Base-by-base conservation (phyloP, 2,113 vertebrate species). In the Xiphias gladius region DNA sequence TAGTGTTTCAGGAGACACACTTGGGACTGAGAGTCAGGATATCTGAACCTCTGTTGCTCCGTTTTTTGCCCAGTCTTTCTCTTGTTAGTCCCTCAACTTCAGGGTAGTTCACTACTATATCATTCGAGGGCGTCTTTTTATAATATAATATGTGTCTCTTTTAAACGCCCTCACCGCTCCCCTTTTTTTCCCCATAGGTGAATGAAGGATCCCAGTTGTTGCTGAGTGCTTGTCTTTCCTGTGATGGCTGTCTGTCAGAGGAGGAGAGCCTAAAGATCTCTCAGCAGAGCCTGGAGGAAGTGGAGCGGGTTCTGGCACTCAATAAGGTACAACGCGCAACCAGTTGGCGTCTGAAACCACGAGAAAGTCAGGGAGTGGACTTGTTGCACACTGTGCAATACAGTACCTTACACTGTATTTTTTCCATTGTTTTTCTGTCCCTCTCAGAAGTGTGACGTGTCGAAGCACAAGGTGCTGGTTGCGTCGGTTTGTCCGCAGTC, bases 161-260 rank as follows among this genome's bases (percentile, higher is more conserved):
- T 58, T 67, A 6, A 32, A 78, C 26, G 10, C 10, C 24, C 46
- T 11, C 6, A 41, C 14, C 6, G 1, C 20, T 19, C 7, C 26
- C 37, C 9, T 26, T 2, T 30, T 48, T 57, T 88, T 22, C 8
- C 52, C 32, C 57, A 20, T 30, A 98, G 97, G 93, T 93, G 80
- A 95, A 90, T 66, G 96, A 96, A 50, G 94, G 96, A 73, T 86
- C 94, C 69, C 96, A 96, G 87, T 83, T 97, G 92, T 91, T 97
- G 86, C 94, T 99, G 89, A 99, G 97, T 0, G 96, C 98, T 43
- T 99, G 98, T 91, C 92, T 99, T 91, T 97, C 97, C 0, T 98
- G 97, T 83, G 97, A 97, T 1, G 98, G 95, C 63, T 99, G 98
- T 32, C 86, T 99, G 69, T 97, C 98, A 0, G 90, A 96, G 0